Base-by-base conservation (phyloP, 2,113 vertebrate genomes). In the Leptosomus discolor region DNA sequence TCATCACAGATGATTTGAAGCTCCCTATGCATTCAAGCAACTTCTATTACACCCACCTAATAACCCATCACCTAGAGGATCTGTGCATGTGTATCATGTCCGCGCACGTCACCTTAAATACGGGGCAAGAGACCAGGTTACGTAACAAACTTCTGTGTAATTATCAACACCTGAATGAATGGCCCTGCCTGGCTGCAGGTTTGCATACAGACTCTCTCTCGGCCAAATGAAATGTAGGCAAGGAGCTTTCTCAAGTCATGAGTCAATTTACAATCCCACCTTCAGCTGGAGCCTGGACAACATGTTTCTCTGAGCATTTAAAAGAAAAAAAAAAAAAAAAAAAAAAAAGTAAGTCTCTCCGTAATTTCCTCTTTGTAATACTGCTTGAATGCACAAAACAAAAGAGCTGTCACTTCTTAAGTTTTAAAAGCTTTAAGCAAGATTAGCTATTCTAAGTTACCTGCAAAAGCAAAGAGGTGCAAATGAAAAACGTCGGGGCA, bases 21-120 rank as follows among this genome's bases (percentile, higher is more conserved):
- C 53, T 79, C 73, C 39, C 34, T 5, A 41, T 7, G 6, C 65
- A 27, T 34, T 61, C 73, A 63, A 82, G 48, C 27, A 80, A 27
- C 39, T 83, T 57, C 61, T 56, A 2, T 0, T 29, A n/a, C 48
- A 39, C 37, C 61, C 61, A n/a, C 41, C 53, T 12, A 39, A 77
- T 18, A 81, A 60, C 51, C 51, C 56, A 54, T 39, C 54, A 65
- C 48, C 67, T 39, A 8, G 11, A 58, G 32, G 43, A 27, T 12
- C 54, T 3, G 1, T 24, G 13, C 64, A 30, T 0, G 2, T 1
- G 1, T 4, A 6, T 1, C 14, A 34, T 14, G 15, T 57, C 54
- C 60, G 24, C 19, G 10, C 34, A 69, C 11, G 0, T 50, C 58
- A 48, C 57, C 16, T 82, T 67, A 84, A 88, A 76, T 23, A 76